phyloP scores from a whole-genome alignment of 2,113 vertebrate genomes.

The zebrafish (Danio rerio) region GRCz12tu NC_133182.1:20034001-20034500 shows the following conservation, averaged over 20 bases:
- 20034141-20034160: neutral
- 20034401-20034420: neutral
- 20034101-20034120: neutral
- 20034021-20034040: neutral
- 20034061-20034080: neutral
- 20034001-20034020: neutral
- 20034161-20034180: neutral
- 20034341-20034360: neutral
- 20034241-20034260: neutral
- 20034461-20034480: too few species aligned
- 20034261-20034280: neutral
- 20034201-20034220: neutral
- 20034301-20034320: neutral
- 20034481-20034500: too few species aligned
- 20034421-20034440: neutral
- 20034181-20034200: neutral
- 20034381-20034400: neutral
- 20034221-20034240: neutral
- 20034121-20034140: neutral
- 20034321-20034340: neutral
- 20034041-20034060: too few species aligned
- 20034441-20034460: too few species aligned
- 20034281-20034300: neutral
- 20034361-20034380: neutral
- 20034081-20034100: neutral